These are phyloP conservation scores for Idaea aversata DNA, from an alignment of 2,888 invertebrate species.

Conservation along the genomic window DNA sequence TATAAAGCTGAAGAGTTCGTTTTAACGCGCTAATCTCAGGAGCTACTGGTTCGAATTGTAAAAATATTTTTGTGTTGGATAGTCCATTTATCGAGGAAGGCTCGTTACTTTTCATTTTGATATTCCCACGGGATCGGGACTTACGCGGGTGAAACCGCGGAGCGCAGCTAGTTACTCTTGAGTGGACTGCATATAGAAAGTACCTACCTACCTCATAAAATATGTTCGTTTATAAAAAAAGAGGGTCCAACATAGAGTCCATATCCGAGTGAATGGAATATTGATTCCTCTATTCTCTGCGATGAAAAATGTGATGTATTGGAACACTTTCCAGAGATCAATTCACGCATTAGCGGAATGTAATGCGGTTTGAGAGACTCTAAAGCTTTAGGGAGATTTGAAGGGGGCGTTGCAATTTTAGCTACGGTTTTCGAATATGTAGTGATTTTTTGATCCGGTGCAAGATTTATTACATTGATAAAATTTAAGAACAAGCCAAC, in stretches of 20 bases:
- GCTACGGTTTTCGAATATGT: not conserved
- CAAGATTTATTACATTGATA: not conserved
- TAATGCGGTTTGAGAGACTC: not conserved
- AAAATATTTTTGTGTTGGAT: too few species aligned
- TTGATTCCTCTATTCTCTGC: not conserved
- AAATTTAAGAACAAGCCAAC: not conserved
- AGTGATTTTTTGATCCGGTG: not conserved
- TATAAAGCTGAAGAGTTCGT: too few species aligned
- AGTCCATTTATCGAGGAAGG: too few species aligned
- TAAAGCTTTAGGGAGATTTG: not conserved
- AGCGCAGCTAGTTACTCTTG: too few species aligned
- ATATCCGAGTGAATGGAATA: not conserved
- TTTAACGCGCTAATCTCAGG: too few species aligned
- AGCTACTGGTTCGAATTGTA: too few species aligned
- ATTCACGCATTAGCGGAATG: not conserved
- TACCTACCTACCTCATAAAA: not conserved
- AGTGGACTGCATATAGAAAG: not conserved
- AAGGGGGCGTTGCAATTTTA: not conserved
- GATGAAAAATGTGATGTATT: not conserved
- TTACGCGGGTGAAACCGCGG: too few species aligned
- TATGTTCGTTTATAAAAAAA: not conserved
- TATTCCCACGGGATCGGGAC: too few species aligned
- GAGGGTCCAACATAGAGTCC: not conserved
- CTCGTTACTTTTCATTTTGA: too few species aligned
- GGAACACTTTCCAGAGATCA: not conserved